These are phyloP conservation scores for Poliocrania exsul DNA, from an alignment of 2,797 vertebrate genomes.

Conservation along the genomic window DNA sequence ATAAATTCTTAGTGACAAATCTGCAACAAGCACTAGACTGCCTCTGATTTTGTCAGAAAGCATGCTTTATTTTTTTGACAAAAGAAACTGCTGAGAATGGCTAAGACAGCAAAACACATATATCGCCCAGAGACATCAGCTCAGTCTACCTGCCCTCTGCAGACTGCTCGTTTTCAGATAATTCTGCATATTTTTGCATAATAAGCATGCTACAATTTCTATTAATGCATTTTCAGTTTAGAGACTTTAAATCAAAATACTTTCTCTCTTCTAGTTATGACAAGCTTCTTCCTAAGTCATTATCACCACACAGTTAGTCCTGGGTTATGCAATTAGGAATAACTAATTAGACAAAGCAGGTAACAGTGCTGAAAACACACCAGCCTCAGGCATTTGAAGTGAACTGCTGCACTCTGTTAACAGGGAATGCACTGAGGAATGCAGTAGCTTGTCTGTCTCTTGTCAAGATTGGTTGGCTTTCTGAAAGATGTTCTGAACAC, in stretches of 20 bases:
- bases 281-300: not conserved
- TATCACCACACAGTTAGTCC: not conserved
- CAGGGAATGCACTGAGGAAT: not conserved
- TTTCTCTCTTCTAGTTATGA: not conserved
- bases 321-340: not conserved
- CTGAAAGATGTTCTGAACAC: not conserved
- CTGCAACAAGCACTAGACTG: not conserved
- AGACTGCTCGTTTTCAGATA: constrained; percentile 20
- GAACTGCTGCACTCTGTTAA: not conserved
- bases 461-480: not conserved
- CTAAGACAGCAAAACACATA: not conserved
- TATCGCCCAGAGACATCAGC: constrained; percentile 10
- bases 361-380: not conserved
- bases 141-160: constrained; percentile 20
- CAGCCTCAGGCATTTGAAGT: rapidly evolving
- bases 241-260: not conserved
- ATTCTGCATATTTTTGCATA: constrained; percentile 45
- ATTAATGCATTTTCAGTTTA: not conserved
- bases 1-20: not conserved
- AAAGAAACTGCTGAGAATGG: constrained; percentile 13
- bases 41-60: constrained; percentile 12
- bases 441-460: not conserved
- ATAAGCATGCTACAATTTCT: not conserved
- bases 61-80: not conserved
- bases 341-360: not conserved